These are phyloP conservation scores for Drosophila biarmipes DNA, from an alignment of 1,140 invertebrate species.

Conservation along the genomic window DNA sequence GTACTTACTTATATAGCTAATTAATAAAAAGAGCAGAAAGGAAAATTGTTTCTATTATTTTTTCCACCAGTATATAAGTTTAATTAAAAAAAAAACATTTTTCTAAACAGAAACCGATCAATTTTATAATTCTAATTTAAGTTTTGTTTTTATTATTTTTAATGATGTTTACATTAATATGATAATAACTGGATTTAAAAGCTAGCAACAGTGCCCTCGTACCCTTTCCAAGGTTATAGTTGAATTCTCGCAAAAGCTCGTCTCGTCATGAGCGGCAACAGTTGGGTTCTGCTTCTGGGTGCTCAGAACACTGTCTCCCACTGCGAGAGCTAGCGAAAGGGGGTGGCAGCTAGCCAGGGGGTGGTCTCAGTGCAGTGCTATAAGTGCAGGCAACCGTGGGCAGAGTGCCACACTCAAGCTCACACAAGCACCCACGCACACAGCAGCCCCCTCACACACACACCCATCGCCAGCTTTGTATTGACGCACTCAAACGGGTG, in stretches of 20 bases:
- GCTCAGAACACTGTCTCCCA: background rate
- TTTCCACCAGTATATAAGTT: no score
- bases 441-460: constrained; percentile 4
- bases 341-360: background rate
- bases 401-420: constrained; percentile 52
- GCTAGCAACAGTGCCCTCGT: background rate
- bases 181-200: background rate
- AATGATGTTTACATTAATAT: no score
- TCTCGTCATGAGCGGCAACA: constrained; percentile 63
- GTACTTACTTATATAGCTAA: no score
- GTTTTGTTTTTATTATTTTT: no score
- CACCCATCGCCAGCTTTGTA: constrained; percentile 57
- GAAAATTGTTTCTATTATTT: no score
- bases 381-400: constrained; percentile 62
- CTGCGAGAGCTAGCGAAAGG: background rate
- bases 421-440: constrained; percentile 26
- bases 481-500: constrained; percentile 62
- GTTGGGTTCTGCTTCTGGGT: constrained; percentile 37
- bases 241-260: constrained; percentile 7
- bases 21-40: no score
- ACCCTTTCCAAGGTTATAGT: background rate
- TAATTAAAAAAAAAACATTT: no score
- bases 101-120: no score
- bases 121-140: no score
- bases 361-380: constrained; percentile 41